Conservation (phyloP, 2,113 vertebrate species). For the Candoia aspera region DNA sequence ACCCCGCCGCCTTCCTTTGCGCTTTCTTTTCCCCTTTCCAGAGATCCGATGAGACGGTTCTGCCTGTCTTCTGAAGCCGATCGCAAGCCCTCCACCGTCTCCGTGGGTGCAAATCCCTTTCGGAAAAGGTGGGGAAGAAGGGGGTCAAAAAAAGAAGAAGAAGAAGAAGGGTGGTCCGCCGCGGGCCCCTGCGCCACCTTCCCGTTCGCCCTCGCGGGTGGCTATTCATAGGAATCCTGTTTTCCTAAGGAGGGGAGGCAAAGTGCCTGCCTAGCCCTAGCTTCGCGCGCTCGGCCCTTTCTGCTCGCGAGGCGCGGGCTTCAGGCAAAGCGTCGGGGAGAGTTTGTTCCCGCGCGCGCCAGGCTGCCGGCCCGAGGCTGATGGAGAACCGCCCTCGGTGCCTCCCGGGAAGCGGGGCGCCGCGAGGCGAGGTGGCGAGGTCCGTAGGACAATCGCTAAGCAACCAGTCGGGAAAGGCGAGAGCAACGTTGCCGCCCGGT, state of each 20-base stretch:
- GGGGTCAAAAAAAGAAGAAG: neutral
- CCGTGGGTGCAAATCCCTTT: neutral
- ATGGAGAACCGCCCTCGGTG: neutral
- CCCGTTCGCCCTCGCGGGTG: neutral
- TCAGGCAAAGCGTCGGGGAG: neutral
- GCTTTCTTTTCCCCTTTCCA: neutral
- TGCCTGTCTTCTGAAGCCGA: neutral
- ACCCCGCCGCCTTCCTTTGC: neutral
- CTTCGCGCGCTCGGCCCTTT: neutral
- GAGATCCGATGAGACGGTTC: neutral
- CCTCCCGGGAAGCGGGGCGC: constrained; percentile 4
- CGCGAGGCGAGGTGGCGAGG: neutral
- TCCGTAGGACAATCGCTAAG: constrained; percentile 20
- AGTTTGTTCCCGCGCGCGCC: neutral
- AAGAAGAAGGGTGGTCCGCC: too few species aligned
- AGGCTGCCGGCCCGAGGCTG: neutral
- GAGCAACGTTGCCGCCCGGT: neutral
- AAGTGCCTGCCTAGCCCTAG: neutral
- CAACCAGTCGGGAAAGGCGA: neutral
- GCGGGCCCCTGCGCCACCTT: too few species aligned
- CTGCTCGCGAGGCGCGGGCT: neutral
- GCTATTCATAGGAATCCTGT: neutral
- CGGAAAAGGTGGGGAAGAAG: neutral
- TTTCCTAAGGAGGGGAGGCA: neutral
- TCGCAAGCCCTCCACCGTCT: neutral